These are phyloP conservation scores for Frankliniella intonsa DNA, from an alignment of 2,888 invertebrate genomes.

Conservation along the genomic window DNA sequence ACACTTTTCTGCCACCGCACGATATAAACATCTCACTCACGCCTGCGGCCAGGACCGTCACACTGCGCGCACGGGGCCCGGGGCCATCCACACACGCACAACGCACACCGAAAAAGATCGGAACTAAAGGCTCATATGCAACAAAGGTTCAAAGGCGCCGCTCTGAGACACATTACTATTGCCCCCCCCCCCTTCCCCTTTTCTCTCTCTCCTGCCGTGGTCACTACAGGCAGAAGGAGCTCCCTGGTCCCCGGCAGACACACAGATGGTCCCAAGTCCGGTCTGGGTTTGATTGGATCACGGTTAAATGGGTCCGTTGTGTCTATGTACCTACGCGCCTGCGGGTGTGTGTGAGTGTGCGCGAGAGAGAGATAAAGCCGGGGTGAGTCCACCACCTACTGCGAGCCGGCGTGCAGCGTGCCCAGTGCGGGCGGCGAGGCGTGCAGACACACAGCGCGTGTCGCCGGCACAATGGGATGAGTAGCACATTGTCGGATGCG, in stretches of 20 bases:
- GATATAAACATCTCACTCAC: not conserved
- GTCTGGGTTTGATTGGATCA: constrained; percentile 10
- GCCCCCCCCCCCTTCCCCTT: not conserved
- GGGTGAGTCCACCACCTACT: not conserved
- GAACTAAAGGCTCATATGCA: not conserved
- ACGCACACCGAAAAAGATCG: not conserved
- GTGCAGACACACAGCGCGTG: not conserved
- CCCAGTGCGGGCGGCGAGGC: not conserved
- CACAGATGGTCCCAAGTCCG: not conserved
- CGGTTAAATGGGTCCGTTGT: constrained; percentile 24
- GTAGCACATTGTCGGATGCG: not conserved
- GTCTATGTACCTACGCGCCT: not conserved
- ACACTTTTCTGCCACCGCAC: not conserved
- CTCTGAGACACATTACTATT: not conserved
- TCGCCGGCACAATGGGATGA: not conserved
- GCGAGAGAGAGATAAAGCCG: not conserved
- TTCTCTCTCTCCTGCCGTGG: not conserved
- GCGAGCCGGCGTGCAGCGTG: not conserved
- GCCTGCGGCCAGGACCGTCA: not conserved
- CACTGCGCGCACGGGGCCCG: not conserved
- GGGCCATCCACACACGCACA: not conserved
- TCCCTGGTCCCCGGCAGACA: not conserved
- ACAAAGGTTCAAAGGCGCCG: constrained; percentile 6
- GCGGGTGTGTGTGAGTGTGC: not conserved
- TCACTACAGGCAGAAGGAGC: not conserved